These are phyloP conservation scores for Onychomys arenicola DNA, from an alignment of 2,797 vertebrate genomes.

Conservation along the genomic window DNA sequence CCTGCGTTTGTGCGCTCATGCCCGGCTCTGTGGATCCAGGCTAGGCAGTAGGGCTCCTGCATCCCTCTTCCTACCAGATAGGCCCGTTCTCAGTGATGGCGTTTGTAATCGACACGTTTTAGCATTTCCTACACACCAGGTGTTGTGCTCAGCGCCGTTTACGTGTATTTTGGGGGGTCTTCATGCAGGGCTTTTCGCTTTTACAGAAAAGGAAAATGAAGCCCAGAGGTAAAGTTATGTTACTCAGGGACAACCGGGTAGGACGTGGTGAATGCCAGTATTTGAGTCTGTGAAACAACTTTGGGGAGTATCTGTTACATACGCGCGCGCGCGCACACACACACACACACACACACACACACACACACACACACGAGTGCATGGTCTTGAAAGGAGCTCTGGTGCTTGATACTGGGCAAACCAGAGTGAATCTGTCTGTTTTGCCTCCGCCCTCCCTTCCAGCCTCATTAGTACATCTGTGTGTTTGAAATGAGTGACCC, in stretches of 20 bases:
- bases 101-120: background rate
- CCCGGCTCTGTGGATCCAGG: background rate
- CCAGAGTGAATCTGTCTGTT: background rate
- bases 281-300: background rate
- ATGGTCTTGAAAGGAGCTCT: background rate
- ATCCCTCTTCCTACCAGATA: background rate
- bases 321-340: too few relatives aligned
- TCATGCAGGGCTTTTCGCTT: background rate
- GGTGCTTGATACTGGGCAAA: background rate
- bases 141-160: background rate
- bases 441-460: background rate
- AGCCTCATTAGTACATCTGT: background rate
- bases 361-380: accelerated
- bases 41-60: background rate
- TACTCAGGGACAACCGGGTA: background rate
- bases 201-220: background rate
- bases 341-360: too few relatives aligned
- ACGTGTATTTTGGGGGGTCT: background rate
- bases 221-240: background rate
- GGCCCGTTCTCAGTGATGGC: background rate
- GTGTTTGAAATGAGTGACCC: background rate
- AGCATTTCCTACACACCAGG: background rate
- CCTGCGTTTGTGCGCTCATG: background rate
- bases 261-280: background rate
- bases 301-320: background rate